phyloP scores from a whole-genome alignment of 2,797 vertebrate genomes.

The Clarias fuscus region DNA sequence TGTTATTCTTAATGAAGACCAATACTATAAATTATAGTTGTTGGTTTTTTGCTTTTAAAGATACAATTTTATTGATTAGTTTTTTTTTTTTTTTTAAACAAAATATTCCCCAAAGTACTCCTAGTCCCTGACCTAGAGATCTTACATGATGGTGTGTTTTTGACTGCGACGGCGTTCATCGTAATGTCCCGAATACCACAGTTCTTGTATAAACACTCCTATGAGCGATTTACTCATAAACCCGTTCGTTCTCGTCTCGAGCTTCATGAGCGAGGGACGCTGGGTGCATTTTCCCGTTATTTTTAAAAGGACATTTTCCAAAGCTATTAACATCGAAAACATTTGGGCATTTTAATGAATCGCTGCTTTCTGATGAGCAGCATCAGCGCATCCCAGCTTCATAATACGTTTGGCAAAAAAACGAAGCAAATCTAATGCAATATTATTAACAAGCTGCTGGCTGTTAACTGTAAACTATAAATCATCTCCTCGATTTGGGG shows the following conservation, averaged over 20 bases:
- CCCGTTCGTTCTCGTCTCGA: not conserved
- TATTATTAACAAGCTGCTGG: not conserved
- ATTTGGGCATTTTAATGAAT: not conserved
- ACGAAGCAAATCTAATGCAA: not conserved
- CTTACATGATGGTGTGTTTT: too few species aligned
- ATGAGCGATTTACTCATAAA: not conserved
- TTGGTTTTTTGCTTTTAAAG: too few species aligned
- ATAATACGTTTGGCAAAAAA: not conserved
- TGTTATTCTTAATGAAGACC: too few species aligned
- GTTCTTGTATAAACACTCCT: not conserved
- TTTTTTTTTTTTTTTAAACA: too few species aligned
- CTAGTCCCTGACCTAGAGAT: too few species aligned
- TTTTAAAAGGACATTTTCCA: not conserved
- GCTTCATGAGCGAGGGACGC: not conserved
- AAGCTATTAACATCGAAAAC: not conserved
- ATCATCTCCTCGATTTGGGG: not conserved
- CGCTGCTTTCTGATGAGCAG: not conserved
- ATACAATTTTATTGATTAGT: too few species aligned
- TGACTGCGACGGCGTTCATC: too few species aligned
- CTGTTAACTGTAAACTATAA: not conserved
- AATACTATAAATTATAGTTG: too few species aligned
- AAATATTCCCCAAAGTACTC: too few species aligned
- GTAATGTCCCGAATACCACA: not conserved
- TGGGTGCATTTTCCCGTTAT: not conserved
- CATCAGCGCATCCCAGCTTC: not conserved